These are phyloP conservation scores for Telmatherina bonti DNA, from an alignment of 2,797 vertebrate species.

Conservation along the genomic window DNA sequence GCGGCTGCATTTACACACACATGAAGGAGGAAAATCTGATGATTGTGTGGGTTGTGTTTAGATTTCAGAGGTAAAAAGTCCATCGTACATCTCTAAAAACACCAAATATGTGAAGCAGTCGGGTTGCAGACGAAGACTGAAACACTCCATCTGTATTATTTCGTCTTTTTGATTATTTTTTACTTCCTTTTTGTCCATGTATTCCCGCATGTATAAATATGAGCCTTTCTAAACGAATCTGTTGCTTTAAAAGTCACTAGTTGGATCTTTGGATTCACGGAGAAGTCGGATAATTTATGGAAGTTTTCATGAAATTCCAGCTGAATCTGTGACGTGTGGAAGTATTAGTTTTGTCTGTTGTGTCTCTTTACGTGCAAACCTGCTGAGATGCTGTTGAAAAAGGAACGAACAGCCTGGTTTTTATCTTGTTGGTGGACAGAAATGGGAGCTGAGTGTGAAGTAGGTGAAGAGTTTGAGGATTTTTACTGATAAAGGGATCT, in stretches of 20 bases:
- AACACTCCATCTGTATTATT: too few relatives aligned
- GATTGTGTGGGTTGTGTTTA: slow-evolving; percentile 1
- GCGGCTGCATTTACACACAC: slow-evolving; percentile 13
- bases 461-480: too few relatives aligned
- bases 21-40: slow-evolving; percentile 20
- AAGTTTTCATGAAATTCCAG: neutral
- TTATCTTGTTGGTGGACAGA: too few relatives aligned
- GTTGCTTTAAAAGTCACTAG: too few relatives aligned
- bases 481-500: too few relatives aligned
- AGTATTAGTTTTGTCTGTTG: neutral
- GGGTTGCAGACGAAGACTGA: slow-evolving; percentile 1
- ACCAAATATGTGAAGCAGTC: neutral
- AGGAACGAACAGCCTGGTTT: too few relatives aligned
- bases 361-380: too few relatives aligned
- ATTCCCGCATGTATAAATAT: neutral
- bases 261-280: neutral
- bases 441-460: too few relatives aligned
- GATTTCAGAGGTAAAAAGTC: too few relatives aligned
- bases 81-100: too few relatives aligned
- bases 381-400: too few relatives aligned
- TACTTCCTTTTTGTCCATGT: neutral
- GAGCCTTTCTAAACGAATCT: neutral
- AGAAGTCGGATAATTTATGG: neutral
- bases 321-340: neutral
- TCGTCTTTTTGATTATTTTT: too few relatives aligned